phyloP scores from a whole-genome alignment of 2,797 vertebrate species.

The Choloepus didactylus region DNA sequence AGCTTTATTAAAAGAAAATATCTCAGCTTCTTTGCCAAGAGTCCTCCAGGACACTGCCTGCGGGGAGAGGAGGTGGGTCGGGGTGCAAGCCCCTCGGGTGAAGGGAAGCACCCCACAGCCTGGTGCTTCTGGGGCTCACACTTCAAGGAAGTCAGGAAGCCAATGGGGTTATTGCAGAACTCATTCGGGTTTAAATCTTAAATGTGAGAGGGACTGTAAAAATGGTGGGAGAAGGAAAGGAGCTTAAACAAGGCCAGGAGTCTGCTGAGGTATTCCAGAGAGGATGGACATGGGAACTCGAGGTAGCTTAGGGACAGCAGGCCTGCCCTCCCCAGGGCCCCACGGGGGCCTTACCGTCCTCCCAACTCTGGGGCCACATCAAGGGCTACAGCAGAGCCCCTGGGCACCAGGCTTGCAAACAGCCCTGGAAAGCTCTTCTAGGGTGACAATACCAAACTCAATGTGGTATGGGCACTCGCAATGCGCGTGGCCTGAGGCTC shows the following conservation, averaged over 20 bases:
- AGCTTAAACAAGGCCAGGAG: neutral
- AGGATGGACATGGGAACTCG: neutral
- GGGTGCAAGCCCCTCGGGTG: neutral
- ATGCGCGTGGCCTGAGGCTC: neutral
- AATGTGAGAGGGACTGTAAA: neutral
- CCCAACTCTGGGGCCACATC: neutral
- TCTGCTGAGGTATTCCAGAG: neutral
- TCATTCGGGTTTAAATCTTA: neutral
- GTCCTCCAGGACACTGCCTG: constrained; percentile 46
- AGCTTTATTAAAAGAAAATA: neutral
- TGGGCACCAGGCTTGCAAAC: neutral
- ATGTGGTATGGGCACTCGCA: neutral
- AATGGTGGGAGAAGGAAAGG: neutral
- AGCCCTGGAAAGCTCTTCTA: neutral
- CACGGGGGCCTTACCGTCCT: fast-evolving
- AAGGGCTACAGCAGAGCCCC: neutral
- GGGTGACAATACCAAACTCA: neutral
- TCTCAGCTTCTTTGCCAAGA: neutral
- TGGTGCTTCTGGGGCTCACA: neutral
- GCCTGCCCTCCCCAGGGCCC: neutral
- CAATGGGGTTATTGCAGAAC: constrained; percentile 64
- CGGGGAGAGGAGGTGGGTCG: neutral
- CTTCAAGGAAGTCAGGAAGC: constrained; percentile 29
- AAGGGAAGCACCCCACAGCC: no score
- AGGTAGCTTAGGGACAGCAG: neutral